Conservation (phyloP, 2,113 vertebrate species). For the Budorcas taxicolor region DNA sequence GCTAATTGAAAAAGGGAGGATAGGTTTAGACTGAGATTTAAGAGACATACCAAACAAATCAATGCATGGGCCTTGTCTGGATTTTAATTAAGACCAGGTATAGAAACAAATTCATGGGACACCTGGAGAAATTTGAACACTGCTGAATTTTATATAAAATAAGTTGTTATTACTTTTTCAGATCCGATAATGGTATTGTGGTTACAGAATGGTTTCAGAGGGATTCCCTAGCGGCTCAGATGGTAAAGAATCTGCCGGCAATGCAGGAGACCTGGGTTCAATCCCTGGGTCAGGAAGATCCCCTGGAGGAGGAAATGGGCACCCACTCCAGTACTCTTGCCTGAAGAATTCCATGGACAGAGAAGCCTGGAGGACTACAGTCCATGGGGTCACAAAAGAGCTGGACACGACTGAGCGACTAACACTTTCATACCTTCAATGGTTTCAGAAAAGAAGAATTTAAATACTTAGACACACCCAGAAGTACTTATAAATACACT, state of each 20-base stretch:
- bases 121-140: neutral
- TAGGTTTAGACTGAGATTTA: neutral
- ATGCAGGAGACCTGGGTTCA: neutral
- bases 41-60: neutral
- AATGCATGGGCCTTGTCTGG: neutral
- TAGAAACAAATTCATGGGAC: neutral
- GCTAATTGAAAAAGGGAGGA: neutral
- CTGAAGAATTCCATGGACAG: neutral
- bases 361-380: neutral
- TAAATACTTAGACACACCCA: neutral
- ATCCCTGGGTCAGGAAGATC: neutral
- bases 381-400: neutral
- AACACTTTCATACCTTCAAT: neutral
- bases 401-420: neutral
- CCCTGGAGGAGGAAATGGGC: neutral
- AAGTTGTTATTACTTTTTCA: neutral
- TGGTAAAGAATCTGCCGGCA: neutral
- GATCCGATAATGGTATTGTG: neutral
- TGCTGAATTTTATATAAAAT: neutral
- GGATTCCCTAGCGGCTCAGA: neutral
- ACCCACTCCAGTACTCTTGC: neutral
- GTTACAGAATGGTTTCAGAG: neutral
- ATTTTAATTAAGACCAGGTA: neutral
- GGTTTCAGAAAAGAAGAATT: neutral
- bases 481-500: neutral